Base-by-base conservation (phyloP, 2,797 vertebrate species). In the Silurus aristotelis region DNA sequence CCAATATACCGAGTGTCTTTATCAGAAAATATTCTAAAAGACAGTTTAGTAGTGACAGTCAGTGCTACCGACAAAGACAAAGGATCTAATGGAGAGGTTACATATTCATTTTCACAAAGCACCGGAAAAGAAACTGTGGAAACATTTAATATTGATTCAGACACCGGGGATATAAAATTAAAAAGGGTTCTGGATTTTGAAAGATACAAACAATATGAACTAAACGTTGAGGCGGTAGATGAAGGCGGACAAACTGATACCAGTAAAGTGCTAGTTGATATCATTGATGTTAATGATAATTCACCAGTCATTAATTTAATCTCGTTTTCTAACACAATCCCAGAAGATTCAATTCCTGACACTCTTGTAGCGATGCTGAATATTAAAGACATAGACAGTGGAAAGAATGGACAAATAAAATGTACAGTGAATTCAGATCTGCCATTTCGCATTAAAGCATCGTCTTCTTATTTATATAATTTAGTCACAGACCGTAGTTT, bases 231-330 rank as follows among this genome's bases (percentile, higher is more conserved):
- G 78, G 94, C 94, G 0, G 92, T 88, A 48, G 94, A 95, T 82
- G 93, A 91, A 77, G 93, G 94, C 1, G 93, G 93, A 0, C 15
- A 94, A 56, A 12, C 88, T 14, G 94, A 94, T 79, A 91, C 94
- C 2, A 89, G 92, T 25, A 95, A 94, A 55, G 91, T 95, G 13
- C 22, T 91, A 0, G 91, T 96, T 55, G 92, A 95, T 0, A 86
- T 96, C 4, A 86, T 80, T 0, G 94, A 95, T n/a, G 78, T 93
- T 20, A 95, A 96, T 91, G 95, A 95, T 17, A 95, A 95, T 66
- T 87, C 89, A 0, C 95, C 95, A 6, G 73, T 93, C 14, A 93
- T 95, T n/a, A 92, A 81, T 15, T 83, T 95, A 0, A 93, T 94
- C 31, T 96, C 94, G 0, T 86, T 95, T 2, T 94, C 94, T 10